Evolutionary conservation across 1,140 invertebrate genomes (phyloP), one percentile per base, ranked within the genome.

Genomic region (Zophobas morio): DNA sequence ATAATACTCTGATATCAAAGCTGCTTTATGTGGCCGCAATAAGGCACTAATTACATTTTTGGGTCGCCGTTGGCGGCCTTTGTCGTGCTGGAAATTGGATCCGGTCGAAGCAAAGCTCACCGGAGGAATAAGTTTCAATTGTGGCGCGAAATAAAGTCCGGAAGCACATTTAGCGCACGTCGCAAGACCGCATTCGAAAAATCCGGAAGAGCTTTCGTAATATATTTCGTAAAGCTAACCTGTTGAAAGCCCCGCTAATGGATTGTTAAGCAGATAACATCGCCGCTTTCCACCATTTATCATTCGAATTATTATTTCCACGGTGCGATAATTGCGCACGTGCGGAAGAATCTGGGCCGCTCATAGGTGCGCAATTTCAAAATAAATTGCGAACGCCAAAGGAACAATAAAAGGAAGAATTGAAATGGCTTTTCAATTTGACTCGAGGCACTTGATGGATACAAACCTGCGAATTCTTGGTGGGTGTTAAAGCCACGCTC

Each of bases 211-310:
- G 71, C 71, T 73, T 73, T 73, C 71, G 54, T 73, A 73, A 74
- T 74, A 74, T 74, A 74, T 74, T 57, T 74, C 53, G 53, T 63
- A 74, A 74, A 74, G 72, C 53, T 74, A 74, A 74, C 72, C 72
- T 74, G 72, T 74, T 74, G 72, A 74, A 74, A 74, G 72, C 72
- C 46, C 57, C 72, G 53, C 72, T 74, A 74, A 74, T 74, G 72
- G 72, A 74, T 74, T 74, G 72, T 74, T 74, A 74, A 74, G 72
- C 72, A 74, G 72, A 74, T 74, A 74, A 74, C 39, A 74, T 74
- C 72, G 53, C 53, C 39, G 72, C 53, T 46, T 74, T 74, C 53
- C 37, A 60, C 53, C 72, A 74, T 74, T 74, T 74, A 74, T 74
- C 72, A 74, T 57, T 57, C 53, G 72, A 74, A 74, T 74, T 57